A percentile compares a stretch with the other conserved stretches of the same genome.
phyloP scores from a whole-genome alignment of 2,113 vertebrate species.

The Fregata magnificens region DNA sequence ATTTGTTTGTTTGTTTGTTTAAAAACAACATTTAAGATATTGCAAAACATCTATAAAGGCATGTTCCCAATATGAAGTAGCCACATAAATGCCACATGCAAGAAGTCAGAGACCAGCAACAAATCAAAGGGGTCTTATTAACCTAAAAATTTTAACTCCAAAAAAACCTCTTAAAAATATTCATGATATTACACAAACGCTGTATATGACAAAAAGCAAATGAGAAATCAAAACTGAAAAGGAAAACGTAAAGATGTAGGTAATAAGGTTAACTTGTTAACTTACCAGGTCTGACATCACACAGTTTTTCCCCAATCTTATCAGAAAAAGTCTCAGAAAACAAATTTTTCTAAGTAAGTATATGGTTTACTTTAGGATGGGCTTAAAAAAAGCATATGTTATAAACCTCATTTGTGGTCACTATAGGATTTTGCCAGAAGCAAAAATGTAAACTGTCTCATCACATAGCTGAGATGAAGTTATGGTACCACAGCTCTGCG shows the following conservation, averaged over 20 bases:
- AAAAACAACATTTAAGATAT: background rate
- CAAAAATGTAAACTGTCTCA: background rate
- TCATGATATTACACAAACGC: background rate
- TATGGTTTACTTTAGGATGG: background rate
- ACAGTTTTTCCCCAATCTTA: background rate
- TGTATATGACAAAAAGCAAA: background rate
- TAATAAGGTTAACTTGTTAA: background rate
- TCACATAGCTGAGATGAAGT: background rate
- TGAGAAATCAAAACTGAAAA: background rate
- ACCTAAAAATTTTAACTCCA: background rate
- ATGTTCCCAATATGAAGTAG: background rate
- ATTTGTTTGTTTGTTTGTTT: background rate
- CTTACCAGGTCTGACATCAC: background rate
- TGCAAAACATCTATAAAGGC: background rate
- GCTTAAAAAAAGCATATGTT: background rate
- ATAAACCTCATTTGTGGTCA: background rate
- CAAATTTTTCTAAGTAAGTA: background rate
- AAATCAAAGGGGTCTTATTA: background rate
- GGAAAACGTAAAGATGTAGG: background rate
- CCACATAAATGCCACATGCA: background rate
- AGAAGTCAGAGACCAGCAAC: background rate
- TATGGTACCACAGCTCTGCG: rapidly evolving
- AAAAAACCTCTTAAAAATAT: background rate
- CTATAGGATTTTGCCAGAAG: background rate
- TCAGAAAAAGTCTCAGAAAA: background rate